phyloP scores from a whole-genome alignment of 2,113 vertebrate genomes.

The Pelusios castaneus region DNA sequence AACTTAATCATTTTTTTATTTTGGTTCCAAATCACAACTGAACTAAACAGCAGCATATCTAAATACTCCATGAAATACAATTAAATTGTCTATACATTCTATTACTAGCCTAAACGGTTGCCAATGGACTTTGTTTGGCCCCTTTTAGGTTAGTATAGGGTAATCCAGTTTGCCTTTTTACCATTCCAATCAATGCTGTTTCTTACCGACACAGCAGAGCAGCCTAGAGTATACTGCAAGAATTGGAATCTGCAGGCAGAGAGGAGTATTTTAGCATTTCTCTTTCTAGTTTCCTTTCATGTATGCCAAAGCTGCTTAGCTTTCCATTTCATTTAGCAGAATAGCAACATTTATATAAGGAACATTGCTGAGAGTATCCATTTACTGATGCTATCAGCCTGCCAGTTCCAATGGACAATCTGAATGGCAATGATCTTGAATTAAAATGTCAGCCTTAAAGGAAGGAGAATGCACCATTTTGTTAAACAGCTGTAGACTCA shows the following conservation, averaged over 20 bases:
- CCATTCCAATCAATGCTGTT: background rate
- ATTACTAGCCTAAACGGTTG: background rate
- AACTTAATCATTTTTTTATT: background rate
- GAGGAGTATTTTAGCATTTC: background rate
- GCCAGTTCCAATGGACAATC: background rate
- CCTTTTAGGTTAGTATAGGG: background rate
- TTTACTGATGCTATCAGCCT: background rate
- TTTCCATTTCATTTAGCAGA: background rate
- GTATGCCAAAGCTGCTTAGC: background rate
- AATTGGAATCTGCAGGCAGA: background rate
- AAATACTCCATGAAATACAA: background rate
- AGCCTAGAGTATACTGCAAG: background rate
- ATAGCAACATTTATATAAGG: background rate
- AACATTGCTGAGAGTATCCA: background rate
- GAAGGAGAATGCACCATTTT: background rate
- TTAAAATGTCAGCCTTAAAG: background rate
- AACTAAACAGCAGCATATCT: background rate
- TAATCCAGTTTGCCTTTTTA: background rate
- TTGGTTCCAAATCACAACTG: background rate
- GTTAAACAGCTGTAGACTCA: background rate
- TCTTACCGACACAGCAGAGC: background rate
- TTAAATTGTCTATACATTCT: background rate
- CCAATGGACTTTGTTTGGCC: background rate
- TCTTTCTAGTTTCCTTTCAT: background rate
- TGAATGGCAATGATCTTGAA: background rate